Percentiles rank a stretch among this genome's conserved stretches.
Conservation (phyloP, 2,113 vertebrate species). For the Phalacrocorax aristotelis region DNA sequence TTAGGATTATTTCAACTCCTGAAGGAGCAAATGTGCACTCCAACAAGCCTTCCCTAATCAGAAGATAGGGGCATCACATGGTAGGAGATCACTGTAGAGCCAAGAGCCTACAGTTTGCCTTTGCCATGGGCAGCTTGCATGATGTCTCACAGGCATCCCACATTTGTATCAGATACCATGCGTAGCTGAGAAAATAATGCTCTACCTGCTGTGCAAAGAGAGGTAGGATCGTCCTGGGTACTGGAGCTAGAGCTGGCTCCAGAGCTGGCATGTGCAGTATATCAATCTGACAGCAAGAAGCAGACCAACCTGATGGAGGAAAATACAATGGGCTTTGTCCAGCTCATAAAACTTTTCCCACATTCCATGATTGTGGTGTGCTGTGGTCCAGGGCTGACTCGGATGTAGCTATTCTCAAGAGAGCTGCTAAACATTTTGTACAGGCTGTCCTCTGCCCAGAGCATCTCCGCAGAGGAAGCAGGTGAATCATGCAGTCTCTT, state of each 20-base stretch:
- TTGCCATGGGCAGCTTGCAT: not conserved
- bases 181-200: not conserved
- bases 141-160: not conserved
- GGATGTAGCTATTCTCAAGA: not conserved
- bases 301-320: not conserved
- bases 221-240: not conserved
- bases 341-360: not conserved
- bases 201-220: not conserved
- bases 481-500: accelerated
- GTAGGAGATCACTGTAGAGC: not conserved
- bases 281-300: not conserved
- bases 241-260: not conserved
- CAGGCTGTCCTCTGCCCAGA: not conserved
- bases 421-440: not conserved
- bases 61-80: not conserved
- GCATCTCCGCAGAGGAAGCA: not conserved
- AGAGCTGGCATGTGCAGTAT: not conserved
- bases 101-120: not conserved
- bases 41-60: not conserved
- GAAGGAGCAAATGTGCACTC: not conserved
- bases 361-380: not conserved
- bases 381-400: not conserved
- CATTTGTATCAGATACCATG: not conserved
- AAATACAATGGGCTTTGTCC: not conserved
- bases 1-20: not conserved